These are phyloP conservation scores for Salvelinus namaycush DNA, from an alignment of 2,113 vertebrate species.

Conservation along the genomic window DNA sequence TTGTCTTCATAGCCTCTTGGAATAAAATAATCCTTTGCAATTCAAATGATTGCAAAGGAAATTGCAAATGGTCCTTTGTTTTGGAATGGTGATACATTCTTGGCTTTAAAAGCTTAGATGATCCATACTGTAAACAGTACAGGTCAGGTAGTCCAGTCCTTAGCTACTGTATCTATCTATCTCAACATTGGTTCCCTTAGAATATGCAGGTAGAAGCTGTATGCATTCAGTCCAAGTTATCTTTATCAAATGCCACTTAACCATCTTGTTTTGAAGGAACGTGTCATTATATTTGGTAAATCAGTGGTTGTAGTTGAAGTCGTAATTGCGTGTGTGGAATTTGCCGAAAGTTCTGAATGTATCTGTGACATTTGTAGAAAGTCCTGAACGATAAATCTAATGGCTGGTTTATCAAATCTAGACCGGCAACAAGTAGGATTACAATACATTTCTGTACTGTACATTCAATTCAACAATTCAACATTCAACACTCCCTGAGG, in stretches of 20 bases:
- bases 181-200: background rate
- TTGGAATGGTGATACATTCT: background rate
- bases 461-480: conserved; percentile 18
- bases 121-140: too few relatives aligned
- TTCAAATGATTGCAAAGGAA: background rate
- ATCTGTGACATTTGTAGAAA: too few relatives aligned
- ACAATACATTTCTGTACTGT: background rate
- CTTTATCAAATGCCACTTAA: too few relatives aligned
- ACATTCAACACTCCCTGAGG: background rate
- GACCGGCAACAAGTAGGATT: conserved; percentile 11
- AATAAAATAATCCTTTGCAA: background rate
- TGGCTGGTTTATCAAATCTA: background rate
- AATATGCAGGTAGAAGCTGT: background rate
- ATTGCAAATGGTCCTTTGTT: background rate
- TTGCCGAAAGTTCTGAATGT: too few relatives aligned
- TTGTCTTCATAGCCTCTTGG: background rate
- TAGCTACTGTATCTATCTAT: too few relatives aligned
- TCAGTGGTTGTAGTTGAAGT: background rate
- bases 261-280: too few relatives aligned
- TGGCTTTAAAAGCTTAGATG: background rate
- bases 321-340: too few relatives aligned
- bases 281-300: background rate
- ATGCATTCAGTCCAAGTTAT: background rate
- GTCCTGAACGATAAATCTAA: background rate
- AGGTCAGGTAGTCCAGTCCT: too few relatives aligned